phyloP scores from a whole-genome alignment of 30 jellyfish, hydroid and myxozoan genomes.

The Chironex yamaguchii region DNA sequence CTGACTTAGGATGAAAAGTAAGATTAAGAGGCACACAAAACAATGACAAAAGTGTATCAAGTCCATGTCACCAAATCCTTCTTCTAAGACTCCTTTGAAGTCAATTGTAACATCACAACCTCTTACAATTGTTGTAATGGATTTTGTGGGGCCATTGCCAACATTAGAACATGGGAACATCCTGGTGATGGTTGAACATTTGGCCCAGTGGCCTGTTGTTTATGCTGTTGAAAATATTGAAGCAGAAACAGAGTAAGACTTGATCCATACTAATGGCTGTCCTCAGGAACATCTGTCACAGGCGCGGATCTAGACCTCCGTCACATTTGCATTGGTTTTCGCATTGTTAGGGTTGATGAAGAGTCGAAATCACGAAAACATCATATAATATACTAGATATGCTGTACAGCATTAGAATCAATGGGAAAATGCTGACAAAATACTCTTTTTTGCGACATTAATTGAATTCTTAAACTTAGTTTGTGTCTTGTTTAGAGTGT shows the following conservation, averaged over 20 bases:
- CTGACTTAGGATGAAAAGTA: conserved; percentile 25
- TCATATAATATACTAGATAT: too few relatives aligned
- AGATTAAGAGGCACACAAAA: conserved; percentile 22
- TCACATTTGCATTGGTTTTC: too few relatives aligned
- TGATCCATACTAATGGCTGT: too few relatives aligned
- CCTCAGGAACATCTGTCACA: too few relatives aligned
- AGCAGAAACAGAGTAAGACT: conserved; percentile 6
- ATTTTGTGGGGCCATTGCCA: conserved; percentile 72
- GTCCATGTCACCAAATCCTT: conserved; percentile 27
- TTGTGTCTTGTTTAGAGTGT: too few relatives aligned
- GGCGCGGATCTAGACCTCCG: too few relatives aligned
- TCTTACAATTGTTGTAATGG: conserved; percentile 54
- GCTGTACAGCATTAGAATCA: too few relatives aligned
- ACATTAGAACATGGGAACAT: conserved; percentile 29
- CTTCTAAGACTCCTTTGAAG: conserved; percentile 14
- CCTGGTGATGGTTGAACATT: conserved; percentile 42
- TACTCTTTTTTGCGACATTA: too few relatives aligned
- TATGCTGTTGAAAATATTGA: conserved; percentile 25
- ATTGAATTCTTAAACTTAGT: too few relatives aligned
- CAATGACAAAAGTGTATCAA: conserved; percentile 37
- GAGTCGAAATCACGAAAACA: too few relatives aligned
- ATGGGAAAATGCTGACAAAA: too few relatives aligned
- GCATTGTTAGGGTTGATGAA: too few relatives aligned
- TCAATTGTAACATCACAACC: conserved; percentile 22
- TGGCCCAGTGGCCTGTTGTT: conserved; percentile 66